Percentiles rank a stretch among this genome's conserved stretches.
These are phyloP conservation scores for Drosophila rhopaloa DNA, from an alignment of 1,140 invertebrate genomes.

Conservation along the genomic window DNA sequence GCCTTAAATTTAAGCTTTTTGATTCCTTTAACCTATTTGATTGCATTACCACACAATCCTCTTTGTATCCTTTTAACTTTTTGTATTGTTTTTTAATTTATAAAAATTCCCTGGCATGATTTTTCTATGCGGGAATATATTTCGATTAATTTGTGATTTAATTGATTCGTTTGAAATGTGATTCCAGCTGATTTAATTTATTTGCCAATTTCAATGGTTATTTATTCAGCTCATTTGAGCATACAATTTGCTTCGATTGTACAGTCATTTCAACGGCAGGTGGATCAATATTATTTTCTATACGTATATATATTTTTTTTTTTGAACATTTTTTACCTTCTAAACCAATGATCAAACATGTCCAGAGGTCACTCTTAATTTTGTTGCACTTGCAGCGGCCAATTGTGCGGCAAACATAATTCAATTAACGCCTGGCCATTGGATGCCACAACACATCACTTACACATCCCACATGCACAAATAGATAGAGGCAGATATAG, in stretches of 20 bases:
- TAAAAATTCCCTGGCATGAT: background rate
- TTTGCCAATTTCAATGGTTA: conserved; percentile 1
- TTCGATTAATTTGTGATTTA: conserved; percentile 32
- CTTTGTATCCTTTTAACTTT: background rate
- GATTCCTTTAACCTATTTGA: background rate
- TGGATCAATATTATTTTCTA: conserved; percentile 1
- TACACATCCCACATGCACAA: conserved; percentile 14
- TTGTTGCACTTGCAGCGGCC: conserved; percentile 43
- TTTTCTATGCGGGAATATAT: background rate
- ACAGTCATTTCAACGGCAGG: background rate
- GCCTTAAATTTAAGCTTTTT: background rate
- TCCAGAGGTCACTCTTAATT: conserved; percentile 7
- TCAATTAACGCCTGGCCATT: conserved; percentile 75
- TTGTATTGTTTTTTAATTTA: conserved; percentile 16
- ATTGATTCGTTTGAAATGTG: conserved; percentile 42
- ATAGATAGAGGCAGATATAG: conserved; percentile 11
- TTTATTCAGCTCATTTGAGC: conserved; percentile 39
- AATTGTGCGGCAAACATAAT: conserved; percentile 81
- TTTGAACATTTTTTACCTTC: conserved; percentile 4
- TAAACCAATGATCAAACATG: conserved; percentile 15
- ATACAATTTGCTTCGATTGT: conserved; percentile 10
- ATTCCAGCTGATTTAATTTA: conserved; percentile 47
- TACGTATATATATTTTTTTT: background rate
- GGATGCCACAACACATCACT: conserved; percentile 40
- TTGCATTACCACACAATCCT: background rate